These are phyloP conservation scores for Trichacis sp. DNA, from an alignment of 2,888 invertebrate species.

Conservation along the genomic window DNA sequence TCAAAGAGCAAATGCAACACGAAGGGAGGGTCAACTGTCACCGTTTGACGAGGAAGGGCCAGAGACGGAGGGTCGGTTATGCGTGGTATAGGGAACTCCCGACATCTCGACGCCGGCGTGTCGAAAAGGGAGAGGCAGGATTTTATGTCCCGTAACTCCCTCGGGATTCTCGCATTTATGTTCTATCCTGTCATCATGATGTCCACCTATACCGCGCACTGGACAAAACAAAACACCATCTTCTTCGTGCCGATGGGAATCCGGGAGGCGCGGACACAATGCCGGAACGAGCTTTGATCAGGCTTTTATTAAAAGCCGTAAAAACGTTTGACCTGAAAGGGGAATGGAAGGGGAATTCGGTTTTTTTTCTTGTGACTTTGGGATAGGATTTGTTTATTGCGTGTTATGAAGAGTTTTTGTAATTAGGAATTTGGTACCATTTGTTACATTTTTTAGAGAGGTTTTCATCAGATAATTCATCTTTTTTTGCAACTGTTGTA, in stretches of 20 bases:
- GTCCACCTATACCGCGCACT: constrained; percentile 57
- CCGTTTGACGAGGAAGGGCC: constrained; percentile 50
- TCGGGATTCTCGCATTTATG: constrained; percentile 63
- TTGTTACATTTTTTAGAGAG: too few relatives aligned
- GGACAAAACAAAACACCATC: constrained; percentile 64
- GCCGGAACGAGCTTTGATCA: constrained; percentile 21
- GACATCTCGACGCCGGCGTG: constrained; percentile 66
- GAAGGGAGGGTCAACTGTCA: constrained; percentile 61
- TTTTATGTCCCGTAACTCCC: constrained; percentile 68
- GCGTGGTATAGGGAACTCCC: constrained; percentile 49
- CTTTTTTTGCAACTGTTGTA: too few relatives aligned
- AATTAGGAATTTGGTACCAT: too few relatives aligned
- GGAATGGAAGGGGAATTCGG: too few relatives aligned
- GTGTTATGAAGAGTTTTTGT: too few relatives aligned
- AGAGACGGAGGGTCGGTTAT: constrained; percentile 30
- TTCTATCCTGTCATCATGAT: constrained; percentile 64
- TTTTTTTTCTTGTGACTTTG: too few relatives aligned
- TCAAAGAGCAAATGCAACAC: constrained; percentile 53
- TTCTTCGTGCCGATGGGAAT: constrained; percentile 50
- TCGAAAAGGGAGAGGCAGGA: constrained; percentile 57
- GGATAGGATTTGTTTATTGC: too few relatives aligned
- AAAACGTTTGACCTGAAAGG: background rate
- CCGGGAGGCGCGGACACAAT: constrained; percentile 15
- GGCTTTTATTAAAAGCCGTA: background rate
- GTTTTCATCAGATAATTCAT: too few relatives aligned